Evolutionary conservation across 1,140 invertebrate species (phyloP).

Genomic region (Diplogasteroides magnus): DNA sequence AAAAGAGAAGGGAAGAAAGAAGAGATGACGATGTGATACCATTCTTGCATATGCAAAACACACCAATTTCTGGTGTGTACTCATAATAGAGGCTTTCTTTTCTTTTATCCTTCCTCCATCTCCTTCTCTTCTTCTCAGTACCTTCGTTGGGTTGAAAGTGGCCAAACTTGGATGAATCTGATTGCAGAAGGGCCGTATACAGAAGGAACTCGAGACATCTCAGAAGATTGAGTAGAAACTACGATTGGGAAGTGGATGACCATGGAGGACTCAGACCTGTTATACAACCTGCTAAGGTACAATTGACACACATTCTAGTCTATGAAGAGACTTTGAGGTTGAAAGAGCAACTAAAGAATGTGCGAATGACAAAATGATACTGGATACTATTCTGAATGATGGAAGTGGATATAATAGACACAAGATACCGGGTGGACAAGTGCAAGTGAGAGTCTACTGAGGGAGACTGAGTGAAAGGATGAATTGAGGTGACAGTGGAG

Average conservation of each 20-base stretch:
- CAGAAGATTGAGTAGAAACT: constrained; percentile 43
- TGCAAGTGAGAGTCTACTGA: constrained; percentile 8
- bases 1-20: too few species aligned
- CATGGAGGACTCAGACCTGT: constrained; percentile 42
- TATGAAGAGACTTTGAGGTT: constrained; percentile 12
- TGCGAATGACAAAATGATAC: constrained; percentile 51
- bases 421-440: constrained; percentile 52
- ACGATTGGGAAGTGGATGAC: constrained; percentile 54
- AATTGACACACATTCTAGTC: constrained; percentile 14
- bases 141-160: too few species aligned
- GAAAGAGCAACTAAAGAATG: constrained; percentile 34
- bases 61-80: too few species aligned
- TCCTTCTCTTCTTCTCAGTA: too few species aligned
- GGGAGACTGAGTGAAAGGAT: background rate
- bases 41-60: too few species aligned
- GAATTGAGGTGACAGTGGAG: constrained; percentile 36
- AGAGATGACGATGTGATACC: too few species aligned
- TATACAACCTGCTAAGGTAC: constrained; percentile 34
- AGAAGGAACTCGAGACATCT: constrained; percentile 52
- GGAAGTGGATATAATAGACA: constrained; percentile 52
- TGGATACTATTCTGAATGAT: constrained; percentile 46
- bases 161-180: background rate
- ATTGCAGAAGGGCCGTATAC: constrained; percentile 49
- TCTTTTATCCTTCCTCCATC: too few species aligned
- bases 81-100: too few species aligned